Conservation (phyloP, 2,797 vertebrate species). For the Brachyalestes nurse region DNA sequence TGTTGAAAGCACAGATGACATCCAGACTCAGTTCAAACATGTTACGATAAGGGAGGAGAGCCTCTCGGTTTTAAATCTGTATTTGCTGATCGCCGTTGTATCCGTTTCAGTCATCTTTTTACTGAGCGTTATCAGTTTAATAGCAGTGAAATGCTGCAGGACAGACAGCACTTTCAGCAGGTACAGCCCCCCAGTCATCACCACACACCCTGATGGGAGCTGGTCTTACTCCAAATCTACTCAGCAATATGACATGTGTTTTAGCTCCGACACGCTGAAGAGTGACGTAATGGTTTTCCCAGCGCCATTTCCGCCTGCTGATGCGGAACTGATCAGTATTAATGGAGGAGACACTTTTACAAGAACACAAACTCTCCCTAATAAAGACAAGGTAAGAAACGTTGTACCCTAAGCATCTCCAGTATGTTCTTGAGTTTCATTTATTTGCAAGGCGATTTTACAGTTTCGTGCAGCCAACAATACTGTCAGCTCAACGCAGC, state of each 20-base stretch:
- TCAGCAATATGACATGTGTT: slow-evolving; percentile 77
- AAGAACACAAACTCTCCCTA: slow-evolving; percentile 69
- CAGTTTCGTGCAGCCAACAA: too few species aligned
- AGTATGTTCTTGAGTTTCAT: too few species aligned
- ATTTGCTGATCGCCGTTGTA: slow-evolving; percentile 73
- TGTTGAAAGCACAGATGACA: slow-evolving; percentile 63
- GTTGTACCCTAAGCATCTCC: too few species aligned
- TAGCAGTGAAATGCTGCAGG: slow-evolving; percentile 70
- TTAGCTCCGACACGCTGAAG: slow-evolving; percentile 74
- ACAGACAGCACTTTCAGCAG: slow-evolving; percentile 63
- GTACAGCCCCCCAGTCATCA: slow-evolving; percentile 72
- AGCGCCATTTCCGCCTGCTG: slow-evolving; percentile 59
- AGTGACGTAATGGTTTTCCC: slow-evolving; percentile 73
- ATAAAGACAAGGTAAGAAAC: slow-evolving; percentile 1
- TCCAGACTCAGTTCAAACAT: slow-evolving; percentile 66
- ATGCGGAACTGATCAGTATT: slow-evolving; percentile 72
- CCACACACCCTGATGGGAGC: slow-evolving; percentile 71
- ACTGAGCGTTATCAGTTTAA: slow-evolving; percentile 71
- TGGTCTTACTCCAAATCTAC: slow-evolving; percentile 74
- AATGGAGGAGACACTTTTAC: slow-evolving; percentile 69
- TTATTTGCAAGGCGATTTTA: too few species aligned
- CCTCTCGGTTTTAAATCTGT: slow-evolving; percentile 72
- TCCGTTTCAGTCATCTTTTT: slow-evolving; percentile 72
- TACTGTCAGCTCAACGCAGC: too few species aligned
- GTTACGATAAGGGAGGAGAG: slow-evolving; percentile 67